A percentile compares a stretch with the other conserved stretches of the same genome.
Conservation (phyloP, 2,888 invertebrate genomes). For the Isotomurus palustris region DNA sequence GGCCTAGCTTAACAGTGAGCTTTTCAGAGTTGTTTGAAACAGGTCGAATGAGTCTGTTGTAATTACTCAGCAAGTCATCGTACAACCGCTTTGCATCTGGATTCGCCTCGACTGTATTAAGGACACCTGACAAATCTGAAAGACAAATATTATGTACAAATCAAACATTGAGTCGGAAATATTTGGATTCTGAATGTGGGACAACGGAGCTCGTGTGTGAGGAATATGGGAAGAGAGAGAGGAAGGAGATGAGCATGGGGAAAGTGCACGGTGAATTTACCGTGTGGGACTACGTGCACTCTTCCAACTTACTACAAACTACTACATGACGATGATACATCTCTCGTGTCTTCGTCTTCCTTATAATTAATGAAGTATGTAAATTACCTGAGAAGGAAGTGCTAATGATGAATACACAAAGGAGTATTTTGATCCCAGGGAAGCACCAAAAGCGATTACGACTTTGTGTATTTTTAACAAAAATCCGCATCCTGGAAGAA, state of each 20-base stretch:
- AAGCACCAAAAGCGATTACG: slow-evolving; percentile 15
- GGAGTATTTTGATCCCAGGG: slow-evolving; percentile 22
- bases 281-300: too few relatives aligned
- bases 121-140: slow-evolving; percentile 44
- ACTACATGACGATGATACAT: neutral
- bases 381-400: slow-evolving; percentile 13
- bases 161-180: too few relatives aligned
- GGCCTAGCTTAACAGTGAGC: slow-evolving; percentile 81
- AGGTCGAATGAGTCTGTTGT: slow-evolving; percentile 89
- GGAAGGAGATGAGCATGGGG: neutral
- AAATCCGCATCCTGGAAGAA: slow-evolving; percentile 12
- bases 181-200: too few relatives aligned
- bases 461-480: slow-evolving; percentile 7
- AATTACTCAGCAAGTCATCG: slow-evolving; percentile 91
- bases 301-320: neutral
- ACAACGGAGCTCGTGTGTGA: too few relatives aligned
- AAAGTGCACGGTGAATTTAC: neutral
- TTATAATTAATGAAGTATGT: too few relatives aligned
- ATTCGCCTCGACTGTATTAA: slow-evolving; percentile 67
- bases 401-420: slow-evolving; percentile 19
- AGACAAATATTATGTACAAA: neutral
- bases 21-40: slow-evolving; percentile 90
- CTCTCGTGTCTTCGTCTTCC: too few relatives aligned
- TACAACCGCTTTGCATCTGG: slow-evolving; percentile 92
- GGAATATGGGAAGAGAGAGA: neutral